A percentile compares a stretch with the other conserved stretches of the same genome.
phyloP scores from a whole-genome alignment of 1,140 invertebrate genomes.

The Sitophilus oryzae region DNA sequence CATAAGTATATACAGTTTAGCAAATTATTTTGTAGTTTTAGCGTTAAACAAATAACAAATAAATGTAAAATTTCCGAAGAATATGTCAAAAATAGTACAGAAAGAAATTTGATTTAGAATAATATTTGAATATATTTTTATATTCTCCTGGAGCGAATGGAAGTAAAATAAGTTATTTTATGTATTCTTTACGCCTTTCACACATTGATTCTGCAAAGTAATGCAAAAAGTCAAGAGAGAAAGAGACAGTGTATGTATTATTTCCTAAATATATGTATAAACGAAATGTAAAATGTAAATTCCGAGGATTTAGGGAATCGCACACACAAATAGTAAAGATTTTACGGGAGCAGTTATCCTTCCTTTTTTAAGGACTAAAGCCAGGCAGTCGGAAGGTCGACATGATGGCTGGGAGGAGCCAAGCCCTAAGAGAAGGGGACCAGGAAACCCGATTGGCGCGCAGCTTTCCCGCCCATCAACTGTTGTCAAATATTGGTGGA shows the following conservation, averaged over 20 bases:
- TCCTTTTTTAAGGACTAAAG: slow-evolving; percentile 26
- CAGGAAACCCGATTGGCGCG: slow-evolving; percentile 32
- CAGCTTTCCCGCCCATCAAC: slow-evolving; percentile 32
- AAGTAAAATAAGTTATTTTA: no score
- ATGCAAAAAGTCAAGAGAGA: not conserved
- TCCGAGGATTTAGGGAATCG: slow-evolving; percentile 22
- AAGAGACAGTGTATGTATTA: slow-evolving; percentile 3
- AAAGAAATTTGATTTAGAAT: no score
- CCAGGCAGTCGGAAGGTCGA: slow-evolving; percentile 35
- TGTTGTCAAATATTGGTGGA: slow-evolving; percentile 47
- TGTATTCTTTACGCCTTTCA: no score
- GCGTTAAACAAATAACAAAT: no score
- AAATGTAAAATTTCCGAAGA: no score
- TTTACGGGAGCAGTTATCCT: slow-evolving; percentile 32
- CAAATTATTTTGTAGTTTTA: no score
- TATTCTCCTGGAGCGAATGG: no score
- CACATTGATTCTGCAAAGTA: no score
- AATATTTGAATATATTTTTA: no score
- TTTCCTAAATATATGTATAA: slow-evolving; percentile 21
- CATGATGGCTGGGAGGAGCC: slow-evolving; percentile 43
- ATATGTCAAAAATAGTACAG: no score
- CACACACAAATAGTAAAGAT: slow-evolving; percentile 35
- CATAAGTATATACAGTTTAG: no score
- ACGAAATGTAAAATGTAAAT: slow-evolving; percentile 25
- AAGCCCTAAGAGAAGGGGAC: slow-evolving; percentile 35